phyloP scores from a whole-genome alignment of 2,797 vertebrate genomes.

The Taenioides sp. region DNA sequence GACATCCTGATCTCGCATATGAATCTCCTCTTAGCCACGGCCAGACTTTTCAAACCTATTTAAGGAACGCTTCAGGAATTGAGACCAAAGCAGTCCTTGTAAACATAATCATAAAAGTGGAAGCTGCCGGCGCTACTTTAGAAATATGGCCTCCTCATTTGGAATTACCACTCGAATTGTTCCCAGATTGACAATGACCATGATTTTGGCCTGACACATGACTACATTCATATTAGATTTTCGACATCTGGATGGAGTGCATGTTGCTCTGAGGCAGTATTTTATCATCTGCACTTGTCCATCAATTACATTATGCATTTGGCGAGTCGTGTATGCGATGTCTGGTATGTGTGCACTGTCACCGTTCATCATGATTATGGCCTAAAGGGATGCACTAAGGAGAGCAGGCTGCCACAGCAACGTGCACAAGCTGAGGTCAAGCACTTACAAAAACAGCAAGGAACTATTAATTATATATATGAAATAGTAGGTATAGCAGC shows the following conservation, averaged over 20 bases:
- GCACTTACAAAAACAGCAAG: slow-evolving; percentile 28
- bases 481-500: neutral
- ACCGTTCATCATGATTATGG: slow-evolving; percentile 54
- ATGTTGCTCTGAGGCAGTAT: slow-evolving; percentile 49
- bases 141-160: slow-evolving; percentile 10
- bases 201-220: slow-evolving; percentile 28
- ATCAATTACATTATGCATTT: slow-evolving; percentile 53
- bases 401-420: neutral
- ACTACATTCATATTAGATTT: slow-evolving; percentile 14
- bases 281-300: slow-evolving; percentile 57
- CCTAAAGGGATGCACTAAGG: slow-evolving; percentile 32
- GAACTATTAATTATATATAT: slow-evolving; percentile 4
- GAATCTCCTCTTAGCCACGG: slow-evolving; percentile 15
- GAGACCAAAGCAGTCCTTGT: neutral
- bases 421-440: slow-evolving; percentile 19
- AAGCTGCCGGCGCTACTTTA: slow-evolving; percentile 5
- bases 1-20: neutral
- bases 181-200: slow-evolving; percentile 4
- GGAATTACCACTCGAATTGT: slow-evolving; percentile 9
- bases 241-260: slow-evolving; percentile 37
- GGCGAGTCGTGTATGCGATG: slow-evolving; percentile 51
- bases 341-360: slow-evolving; percentile 51
- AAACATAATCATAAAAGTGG: slow-evolving; percentile 12
- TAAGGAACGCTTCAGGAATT: slow-evolving; percentile 4
- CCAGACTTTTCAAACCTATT: slow-evolving; percentile 2